These are phyloP conservation scores for Xiphophorus hellerii DNA, from an alignment of 2,113 vertebrate genomes.

Conservation along the genomic window DNA sequence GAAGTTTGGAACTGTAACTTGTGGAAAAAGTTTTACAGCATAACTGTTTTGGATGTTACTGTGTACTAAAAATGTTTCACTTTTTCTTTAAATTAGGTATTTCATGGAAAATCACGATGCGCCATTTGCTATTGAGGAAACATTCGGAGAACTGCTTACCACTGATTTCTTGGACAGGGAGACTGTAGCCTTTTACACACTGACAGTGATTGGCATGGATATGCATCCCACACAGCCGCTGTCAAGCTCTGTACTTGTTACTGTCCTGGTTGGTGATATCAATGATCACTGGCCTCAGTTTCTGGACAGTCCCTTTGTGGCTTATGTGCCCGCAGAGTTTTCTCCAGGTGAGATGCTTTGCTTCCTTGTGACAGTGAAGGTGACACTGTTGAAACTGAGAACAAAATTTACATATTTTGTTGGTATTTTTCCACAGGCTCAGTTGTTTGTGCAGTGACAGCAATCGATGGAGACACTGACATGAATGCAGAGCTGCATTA, in stretches of 20 bases:
- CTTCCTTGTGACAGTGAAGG: neutral
- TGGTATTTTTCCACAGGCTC: slow-evolving; percentile 61
- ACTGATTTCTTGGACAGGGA: slow-evolving; percentile 76
- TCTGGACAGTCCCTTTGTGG: slow-evolving; percentile 78
- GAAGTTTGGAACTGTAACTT: neutral
- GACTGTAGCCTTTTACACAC: slow-evolving; percentile 58
- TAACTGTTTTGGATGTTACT: neutral
- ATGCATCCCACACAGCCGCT: slow-evolving; percentile 63
- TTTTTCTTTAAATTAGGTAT: slow-evolving; percentile 67
- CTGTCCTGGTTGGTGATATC: slow-evolving; percentile 73
- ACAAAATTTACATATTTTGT: neutral
- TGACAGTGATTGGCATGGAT: slow-evolving; percentile 72
- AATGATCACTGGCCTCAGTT: slow-evolving; percentile 80
- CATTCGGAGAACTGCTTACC: slow-evolving; percentile 75
- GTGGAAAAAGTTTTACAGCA: neutral
- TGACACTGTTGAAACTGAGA: neutral
- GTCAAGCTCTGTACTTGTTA: slow-evolving; percentile 72
- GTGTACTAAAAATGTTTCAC: neutral
- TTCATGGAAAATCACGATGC: slow-evolving; percentile 57
- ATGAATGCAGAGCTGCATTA: slow-evolving; percentile 76
- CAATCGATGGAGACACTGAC: slow-evolving; percentile 73
- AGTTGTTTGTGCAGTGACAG: slow-evolving; percentile 74
- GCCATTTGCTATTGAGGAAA: slow-evolving; percentile 76
- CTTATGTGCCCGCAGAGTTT: slow-evolving; percentile 68
- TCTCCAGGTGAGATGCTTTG: slow-evolving; percentile 66